phyloP scores from a whole-genome alignment of 1,140 invertebrate genomes.

The Artemia franciscana region DNA sequence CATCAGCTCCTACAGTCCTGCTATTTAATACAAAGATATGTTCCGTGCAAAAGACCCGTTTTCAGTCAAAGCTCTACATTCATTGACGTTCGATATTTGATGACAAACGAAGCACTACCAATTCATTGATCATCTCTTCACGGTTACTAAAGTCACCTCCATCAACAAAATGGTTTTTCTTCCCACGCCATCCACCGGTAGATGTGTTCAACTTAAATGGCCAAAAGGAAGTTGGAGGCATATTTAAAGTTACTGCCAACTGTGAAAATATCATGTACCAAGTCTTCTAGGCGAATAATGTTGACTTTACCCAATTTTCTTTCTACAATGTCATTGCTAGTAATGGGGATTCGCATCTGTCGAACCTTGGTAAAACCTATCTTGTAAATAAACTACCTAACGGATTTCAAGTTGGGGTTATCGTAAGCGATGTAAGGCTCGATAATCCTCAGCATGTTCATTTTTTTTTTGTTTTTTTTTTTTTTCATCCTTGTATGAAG shows the following conservation, averaged over 20 bases:
- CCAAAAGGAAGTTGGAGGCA: slow-evolving; percentile 96
- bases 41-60: too few relatives aligned
- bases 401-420: slow-evolving; percentile 88
- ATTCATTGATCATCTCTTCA: slow-evolving; percentile 91
- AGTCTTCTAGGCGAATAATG: slow-evolving; percentile 94
- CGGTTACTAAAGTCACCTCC: slow-evolving; percentile 97
- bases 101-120: too few relatives aligned
- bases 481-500: too few relatives aligned
- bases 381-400: slow-evolving; percentile 90
- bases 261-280: slow-evolving; percentile 90
- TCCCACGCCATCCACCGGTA: slow-evolving; percentile 95
- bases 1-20: too few relatives aligned
- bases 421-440: slow-evolving; percentile 96
- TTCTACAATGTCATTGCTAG: slow-evolving; percentile 83
- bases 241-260: slow-evolving; percentile 81
- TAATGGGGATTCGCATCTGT: slow-evolving; percentile 66
- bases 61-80: too few relatives aligned
- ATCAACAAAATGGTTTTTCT: slow-evolving; percentile 96
- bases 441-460: slow-evolving; percentile 86
- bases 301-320: slow-evolving; percentile 45
- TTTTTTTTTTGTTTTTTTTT: slow-evolving; percentile 79
- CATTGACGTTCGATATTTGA: too few relatives aligned
- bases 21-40: too few relatives aligned
- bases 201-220: slow-evolving; percentile 98
- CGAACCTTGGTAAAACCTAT: slow-evolving; percentile 84